Conservation (phyloP, 2,888 invertebrate species). For the Brachypterus glaber region DNA sequence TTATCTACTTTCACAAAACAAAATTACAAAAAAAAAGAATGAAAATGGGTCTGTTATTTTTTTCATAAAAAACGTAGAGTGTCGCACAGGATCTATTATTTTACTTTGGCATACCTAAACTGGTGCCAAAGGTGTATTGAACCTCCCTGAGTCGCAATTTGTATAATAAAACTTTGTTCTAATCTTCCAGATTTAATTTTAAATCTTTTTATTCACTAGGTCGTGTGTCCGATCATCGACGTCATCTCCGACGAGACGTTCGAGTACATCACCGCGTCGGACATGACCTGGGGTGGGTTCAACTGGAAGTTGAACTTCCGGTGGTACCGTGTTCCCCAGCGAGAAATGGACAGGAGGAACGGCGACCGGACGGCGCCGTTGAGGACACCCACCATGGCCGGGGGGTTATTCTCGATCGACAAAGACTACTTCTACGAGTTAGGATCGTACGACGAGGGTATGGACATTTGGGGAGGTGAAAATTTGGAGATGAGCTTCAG, state of each 20-base stretch:
- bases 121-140: too few species aligned
- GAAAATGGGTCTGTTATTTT: too few species aligned
- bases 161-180: too few species aligned
- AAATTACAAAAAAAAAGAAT: too few species aligned
- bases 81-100: too few species aligned
- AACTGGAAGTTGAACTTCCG: conserved; percentile 99
- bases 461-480: conserved; percentile 99
- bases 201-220: too few species aligned
- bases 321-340: conserved; percentile 96
- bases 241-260: conserved; percentile 98
- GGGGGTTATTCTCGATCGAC: conserved; percentile 91
- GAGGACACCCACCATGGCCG: conserved; percentile 97
- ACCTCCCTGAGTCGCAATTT: too few species aligned
- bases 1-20: too few species aligned
- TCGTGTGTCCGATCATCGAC: conserved; percentile 97
- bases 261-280: conserved; percentile 97
- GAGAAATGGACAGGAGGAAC: conserved; percentile 89
- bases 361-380: conserved; percentile 89
- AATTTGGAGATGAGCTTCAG: conserved; percentile 92
- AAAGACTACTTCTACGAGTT: conserved; percentile 95
- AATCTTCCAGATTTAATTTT: too few species aligned
- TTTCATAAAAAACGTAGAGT: too few species aligned
- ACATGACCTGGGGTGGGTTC: conserved; percentile 99
- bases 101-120: too few species aligned
- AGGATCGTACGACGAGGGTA: conserved; percentile 96